A percentile compares a stretch with the other conserved stretches of the same genome.
phyloP scores from a whole-genome alignment of 2,797 vertebrate species.

The Cacajao melanocephalus region DNA sequence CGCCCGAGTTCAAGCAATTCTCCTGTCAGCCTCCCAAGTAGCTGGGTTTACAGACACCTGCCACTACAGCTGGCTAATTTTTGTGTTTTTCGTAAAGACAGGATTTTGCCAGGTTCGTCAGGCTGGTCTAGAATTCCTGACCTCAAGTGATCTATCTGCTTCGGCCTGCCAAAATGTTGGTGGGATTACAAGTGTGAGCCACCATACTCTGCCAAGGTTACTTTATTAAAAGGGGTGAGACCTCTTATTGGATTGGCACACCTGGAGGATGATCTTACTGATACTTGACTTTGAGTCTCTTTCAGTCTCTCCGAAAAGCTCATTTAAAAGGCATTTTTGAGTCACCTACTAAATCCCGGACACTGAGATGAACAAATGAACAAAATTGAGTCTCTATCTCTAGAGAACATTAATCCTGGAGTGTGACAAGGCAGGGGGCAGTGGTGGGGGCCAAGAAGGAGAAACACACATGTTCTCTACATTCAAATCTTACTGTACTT shows the following conservation, averaged over 20 bases:
- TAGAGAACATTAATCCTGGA: background rate
- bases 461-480: background rate
- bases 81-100: background rate
- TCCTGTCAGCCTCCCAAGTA: background rate
- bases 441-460: accelerated
- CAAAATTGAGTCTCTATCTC: background rate
- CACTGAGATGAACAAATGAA: background rate
- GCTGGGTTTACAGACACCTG: background rate
- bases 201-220: background rate
- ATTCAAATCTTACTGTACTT: background rate
- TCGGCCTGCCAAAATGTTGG: background rate
- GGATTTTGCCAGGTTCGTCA: background rate
- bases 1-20: background rate
- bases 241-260: background rate
- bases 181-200: background rate
- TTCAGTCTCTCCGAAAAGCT: background rate
- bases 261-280: background rate
- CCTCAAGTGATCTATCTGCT: background rate
- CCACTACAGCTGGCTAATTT: background rate
- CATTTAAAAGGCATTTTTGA: background rate
- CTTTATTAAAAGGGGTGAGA: accelerated
- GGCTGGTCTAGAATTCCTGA: background rate
- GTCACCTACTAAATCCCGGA: background rate
- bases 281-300: background rate
- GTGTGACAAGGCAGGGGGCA: background rate